These are phyloP conservation scores for Catagonus wagneri DNA, from an alignment of 2,113 vertebrate species.

Conservation along the genomic window DNA sequence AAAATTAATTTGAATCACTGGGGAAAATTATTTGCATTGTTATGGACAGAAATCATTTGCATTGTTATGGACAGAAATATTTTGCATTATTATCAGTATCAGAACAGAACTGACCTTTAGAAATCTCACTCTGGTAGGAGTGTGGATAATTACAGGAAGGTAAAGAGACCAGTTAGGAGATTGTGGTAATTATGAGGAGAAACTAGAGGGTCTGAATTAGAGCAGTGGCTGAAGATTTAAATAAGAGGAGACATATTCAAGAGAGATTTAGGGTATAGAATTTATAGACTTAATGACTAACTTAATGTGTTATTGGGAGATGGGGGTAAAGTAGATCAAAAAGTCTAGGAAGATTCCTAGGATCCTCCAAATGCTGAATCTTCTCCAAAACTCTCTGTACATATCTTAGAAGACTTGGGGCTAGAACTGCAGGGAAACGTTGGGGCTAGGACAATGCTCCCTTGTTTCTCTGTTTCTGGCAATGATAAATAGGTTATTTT, in stretches of 20 bases:
- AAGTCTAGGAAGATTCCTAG: neutral
- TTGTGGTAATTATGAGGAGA: neutral
- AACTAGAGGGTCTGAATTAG: slow-evolving; percentile 30
- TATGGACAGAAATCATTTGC: slow-evolving; percentile 25
- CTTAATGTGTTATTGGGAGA: neutral
- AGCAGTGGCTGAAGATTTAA: neutral
- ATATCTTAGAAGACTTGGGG: neutral
- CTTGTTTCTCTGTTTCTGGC: neutral
- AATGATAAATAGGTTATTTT: slow-evolving; percentile 6
- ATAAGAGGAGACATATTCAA: neutral
- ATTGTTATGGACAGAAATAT: slow-evolving; percentile 13
- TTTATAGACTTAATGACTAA: neutral
- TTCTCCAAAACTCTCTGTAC: slow-evolving; percentile 16
- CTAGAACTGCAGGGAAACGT: neutral
- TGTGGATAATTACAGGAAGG: slow-evolving; percentile 9
- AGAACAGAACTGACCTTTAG: slow-evolving; percentile 5
- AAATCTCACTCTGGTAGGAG: slow-evolving; percentile 21
- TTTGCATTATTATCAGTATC: slow-evolving; percentile 35
- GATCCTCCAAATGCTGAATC: neutral
- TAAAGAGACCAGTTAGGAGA: neutral
- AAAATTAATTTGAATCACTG: slow-evolving; percentile 50
- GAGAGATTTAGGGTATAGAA: neutral
- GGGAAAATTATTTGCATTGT: slow-evolving; percentile 37
- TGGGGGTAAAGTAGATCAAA: neutral
- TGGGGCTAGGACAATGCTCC: neutral